phyloP scores from a whole-genome alignment of 2,888 invertebrate genomes.

The Sepiola atlantica region DNA sequence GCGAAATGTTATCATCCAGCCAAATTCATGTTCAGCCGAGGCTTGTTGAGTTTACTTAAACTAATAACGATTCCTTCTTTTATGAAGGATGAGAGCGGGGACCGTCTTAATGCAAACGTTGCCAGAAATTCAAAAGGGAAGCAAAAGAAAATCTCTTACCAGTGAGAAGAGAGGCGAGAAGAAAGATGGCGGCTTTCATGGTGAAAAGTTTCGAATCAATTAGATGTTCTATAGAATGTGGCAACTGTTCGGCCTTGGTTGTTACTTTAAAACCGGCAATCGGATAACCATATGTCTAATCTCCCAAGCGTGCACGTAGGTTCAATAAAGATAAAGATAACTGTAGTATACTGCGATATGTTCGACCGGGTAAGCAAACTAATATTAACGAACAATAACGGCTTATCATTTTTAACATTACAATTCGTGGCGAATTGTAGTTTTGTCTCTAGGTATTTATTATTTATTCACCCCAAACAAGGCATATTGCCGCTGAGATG shows the following conservation, averaged over 20 bases:
- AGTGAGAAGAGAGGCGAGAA: background rate
- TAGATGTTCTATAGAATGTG: background rate
- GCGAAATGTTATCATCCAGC: too few species aligned
- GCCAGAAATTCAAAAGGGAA: background rate
- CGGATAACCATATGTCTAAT: background rate
- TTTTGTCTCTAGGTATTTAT: too few species aligned
- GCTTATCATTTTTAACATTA: background rate
- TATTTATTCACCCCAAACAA: too few species aligned
- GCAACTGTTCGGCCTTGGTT: background rate
- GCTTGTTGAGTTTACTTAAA: too few species aligned
- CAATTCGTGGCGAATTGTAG: background rate
- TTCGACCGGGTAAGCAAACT: background rate
- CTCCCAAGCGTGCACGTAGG: background rate
- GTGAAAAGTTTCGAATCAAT: background rate
- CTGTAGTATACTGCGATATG: background rate
- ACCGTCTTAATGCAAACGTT: background rate
- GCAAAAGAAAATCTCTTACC: background rate
- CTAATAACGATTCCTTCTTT: too few species aligned
- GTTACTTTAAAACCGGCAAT: background rate
- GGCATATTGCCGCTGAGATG: too few species aligned
- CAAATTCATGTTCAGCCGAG: too few species aligned
- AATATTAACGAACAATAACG: background rate
- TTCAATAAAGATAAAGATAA: background rate
- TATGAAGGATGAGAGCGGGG: too few species aligned
- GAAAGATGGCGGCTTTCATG: background rate